Percentiles rank a stretch among this genome's conserved stretches.
Evolutionary conservation across 2,888 invertebrate genomes (phyloP).

Genomic region (Therioaphis trifolii): DNA sequence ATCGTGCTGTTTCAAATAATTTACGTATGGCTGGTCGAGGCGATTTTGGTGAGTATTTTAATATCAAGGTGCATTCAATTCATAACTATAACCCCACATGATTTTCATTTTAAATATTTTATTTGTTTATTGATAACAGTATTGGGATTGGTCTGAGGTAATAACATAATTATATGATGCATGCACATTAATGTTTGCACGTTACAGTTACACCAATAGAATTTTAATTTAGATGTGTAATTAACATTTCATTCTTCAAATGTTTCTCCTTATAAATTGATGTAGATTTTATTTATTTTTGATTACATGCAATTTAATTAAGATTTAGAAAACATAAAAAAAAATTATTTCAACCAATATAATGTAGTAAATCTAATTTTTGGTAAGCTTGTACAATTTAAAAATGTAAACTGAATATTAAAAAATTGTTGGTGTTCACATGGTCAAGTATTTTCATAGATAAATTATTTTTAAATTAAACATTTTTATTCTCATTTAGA

Average conservation of each 20-base stretch:
- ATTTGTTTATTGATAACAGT: slow-evolving; percentile 62
- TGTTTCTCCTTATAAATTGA: not conserved
- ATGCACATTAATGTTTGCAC: slow-evolving; percentile 50
- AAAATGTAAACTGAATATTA: too few relatives aligned
- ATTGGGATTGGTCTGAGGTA: slow-evolving; percentile 62
- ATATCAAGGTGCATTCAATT: not conserved
- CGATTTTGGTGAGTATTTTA: slow-evolving; percentile 54
- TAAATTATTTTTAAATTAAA: too few relatives aligned
- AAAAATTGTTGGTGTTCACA: too few relatives aligned
- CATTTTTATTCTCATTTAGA: too few relatives aligned
- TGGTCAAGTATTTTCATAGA: too few relatives aligned
- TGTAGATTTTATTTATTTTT: not conserved
- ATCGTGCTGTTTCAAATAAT: slow-evolving; percentile 51
- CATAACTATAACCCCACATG: slow-evolving; percentile 19
- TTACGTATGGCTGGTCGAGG: slow-evolving; percentile 53
- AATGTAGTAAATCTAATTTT: too few relatives aligned
- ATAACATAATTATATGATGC: slow-evolving; percentile 55
- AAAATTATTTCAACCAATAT: too few relatives aligned
- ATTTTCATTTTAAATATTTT: slow-evolving; percentile 54
- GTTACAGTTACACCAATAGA: slow-evolving; percentile 23
- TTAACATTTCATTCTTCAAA: not conserved
- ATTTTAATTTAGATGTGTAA: slow-evolving; percentile 22
- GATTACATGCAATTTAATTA: not conserved
- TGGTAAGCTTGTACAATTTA: too few relatives aligned
- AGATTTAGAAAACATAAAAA: too few relatives aligned